Evolutionary conservation across 2,113 vertebrate species (phyloP).

Genomic region (Aspiorhynchus laticeps): DNA sequence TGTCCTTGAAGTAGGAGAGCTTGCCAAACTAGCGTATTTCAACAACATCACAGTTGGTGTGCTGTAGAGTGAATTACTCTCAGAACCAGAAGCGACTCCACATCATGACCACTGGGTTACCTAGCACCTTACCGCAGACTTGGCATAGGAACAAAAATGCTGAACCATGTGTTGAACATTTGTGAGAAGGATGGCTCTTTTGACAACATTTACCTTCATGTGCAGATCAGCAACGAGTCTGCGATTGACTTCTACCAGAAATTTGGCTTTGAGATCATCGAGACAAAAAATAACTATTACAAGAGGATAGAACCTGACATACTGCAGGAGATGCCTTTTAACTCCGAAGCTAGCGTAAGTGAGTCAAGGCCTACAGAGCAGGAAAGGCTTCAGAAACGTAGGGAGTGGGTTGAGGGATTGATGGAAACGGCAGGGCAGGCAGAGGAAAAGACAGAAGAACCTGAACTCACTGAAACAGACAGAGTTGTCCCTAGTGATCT

Average conservation of each 20-base stretch:
- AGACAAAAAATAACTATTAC: conserved; percentile 99
- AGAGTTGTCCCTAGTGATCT: too few species aligned
- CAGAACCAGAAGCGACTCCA: conserved; percentile 99
- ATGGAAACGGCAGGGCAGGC: too few species aligned
- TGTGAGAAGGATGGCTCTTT: conserved; percentile 99
- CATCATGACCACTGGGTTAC: conserved; percentile 99
- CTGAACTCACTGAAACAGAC: too few species aligned
- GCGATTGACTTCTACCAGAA: conserved; percentile 99
- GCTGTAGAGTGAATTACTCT: conserved; percentile 98
- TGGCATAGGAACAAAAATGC: conserved; percentile 99
- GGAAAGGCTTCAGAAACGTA: too few species aligned
- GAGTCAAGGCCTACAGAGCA: too few species aligned
- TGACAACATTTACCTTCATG: conserved; percentile 99
- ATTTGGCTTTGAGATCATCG: conserved; percentile 99
- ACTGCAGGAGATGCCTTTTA: too few species aligned
- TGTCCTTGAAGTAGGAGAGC: too few species aligned
- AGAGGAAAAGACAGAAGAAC: too few species aligned
- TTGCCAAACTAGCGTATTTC: conserved; percentile 99
- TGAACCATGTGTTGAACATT: conserved; percentile 99
- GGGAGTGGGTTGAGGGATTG: too few species aligned
- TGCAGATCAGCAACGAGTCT: conserved; percentile 99
- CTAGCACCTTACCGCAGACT: conserved; percentile 97
- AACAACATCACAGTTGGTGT: conserved; percentile 98
- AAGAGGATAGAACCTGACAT: conserved; percentile 95
- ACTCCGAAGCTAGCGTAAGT: too few species aligned